These are phyloP conservation scores for Sminthurinus aureus DNA, from an alignment of 2,888 invertebrate genomes.

Conservation along the genomic window DNA sequence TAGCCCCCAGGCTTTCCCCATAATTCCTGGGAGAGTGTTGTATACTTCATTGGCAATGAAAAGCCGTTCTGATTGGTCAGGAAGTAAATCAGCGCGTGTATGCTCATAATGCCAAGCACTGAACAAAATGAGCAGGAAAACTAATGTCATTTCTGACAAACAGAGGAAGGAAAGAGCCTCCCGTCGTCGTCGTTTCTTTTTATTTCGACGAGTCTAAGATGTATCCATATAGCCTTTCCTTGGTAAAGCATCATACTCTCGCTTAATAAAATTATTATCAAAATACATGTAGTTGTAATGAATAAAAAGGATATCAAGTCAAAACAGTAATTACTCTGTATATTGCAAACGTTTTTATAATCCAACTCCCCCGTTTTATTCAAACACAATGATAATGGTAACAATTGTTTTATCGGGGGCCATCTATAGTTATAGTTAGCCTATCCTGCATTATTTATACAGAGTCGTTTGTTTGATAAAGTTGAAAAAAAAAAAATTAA, in stretches of 20 bases:
- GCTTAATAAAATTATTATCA: neutral
- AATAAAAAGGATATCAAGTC: neutral
- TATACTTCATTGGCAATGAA: constrained; percentile 33
- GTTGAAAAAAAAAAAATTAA: no score
- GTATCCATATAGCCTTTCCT: neutral
- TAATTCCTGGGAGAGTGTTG: constrained; percentile 12
- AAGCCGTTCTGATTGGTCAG: constrained; percentile 6
- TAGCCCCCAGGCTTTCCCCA: no score
- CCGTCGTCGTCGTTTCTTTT: neutral
- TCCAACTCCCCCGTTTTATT: neutral
- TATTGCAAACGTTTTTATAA: neutral
- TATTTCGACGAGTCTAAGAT: neutral
- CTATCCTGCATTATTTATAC: no score
- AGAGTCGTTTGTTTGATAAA: no score
- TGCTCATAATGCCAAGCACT: neutral
- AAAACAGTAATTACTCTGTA: neutral
- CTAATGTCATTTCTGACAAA: neutral
- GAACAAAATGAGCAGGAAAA: neutral
- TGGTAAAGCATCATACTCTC: neutral
- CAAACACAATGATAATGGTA: neutral
- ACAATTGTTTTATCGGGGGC: no score
- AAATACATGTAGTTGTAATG: neutral
- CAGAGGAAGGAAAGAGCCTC: neutral
- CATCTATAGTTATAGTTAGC: no score
- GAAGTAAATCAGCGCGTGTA: neutral